phyloP scores from a whole-genome alignment of 1,140 invertebrate species.

The Aphelenchoides besseyi region DNA sequence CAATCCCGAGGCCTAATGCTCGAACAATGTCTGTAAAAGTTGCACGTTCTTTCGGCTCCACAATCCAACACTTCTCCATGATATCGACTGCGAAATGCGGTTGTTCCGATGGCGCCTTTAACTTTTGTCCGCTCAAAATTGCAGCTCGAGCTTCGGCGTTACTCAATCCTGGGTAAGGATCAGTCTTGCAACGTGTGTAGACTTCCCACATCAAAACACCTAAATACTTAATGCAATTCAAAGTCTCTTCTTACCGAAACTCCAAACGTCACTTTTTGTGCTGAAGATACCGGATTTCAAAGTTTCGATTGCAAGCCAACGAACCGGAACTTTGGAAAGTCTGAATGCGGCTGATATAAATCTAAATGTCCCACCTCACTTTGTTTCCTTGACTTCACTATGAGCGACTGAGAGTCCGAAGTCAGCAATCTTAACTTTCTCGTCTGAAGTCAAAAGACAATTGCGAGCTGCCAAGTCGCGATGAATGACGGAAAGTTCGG shows the following conservation, averaged over 20 bases:
- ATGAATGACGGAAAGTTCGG: slow-evolving; percentile 22
- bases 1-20: neutral
- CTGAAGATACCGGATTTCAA: slow-evolving; percentile 5
- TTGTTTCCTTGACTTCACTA: slow-evolving; percentile 10
- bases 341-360: neutral
- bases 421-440: slow-evolving; percentile 36
- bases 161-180: slow-evolving; percentile 20
- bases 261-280: slow-evolving; percentile 27
- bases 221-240: neutral
- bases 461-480: slow-evolving; percentile 34
- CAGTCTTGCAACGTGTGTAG: slow-evolving; percentile 21
- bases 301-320: slow-evolving; percentile 21
- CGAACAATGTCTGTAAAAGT: neutral
- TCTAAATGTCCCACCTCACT: neutral
- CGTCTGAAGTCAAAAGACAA: slow-evolving; percentile 26
- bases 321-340: slow-evolving; percentile 20
- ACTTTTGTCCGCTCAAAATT: slow-evolving; percentile 6
- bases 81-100: neutral
- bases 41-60: neutral
- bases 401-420: slow-evolving; percentile 34
- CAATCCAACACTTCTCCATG: slow-evolving; percentile 1
- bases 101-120: neutral
- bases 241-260: neutral
- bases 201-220: slow-evolving; percentile 19
- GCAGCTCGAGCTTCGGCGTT: slow-evolving; percentile 15